phyloP scores from a whole-genome alignment of 2,888 invertebrate genomes.

The Zygogramma bicolorata region DNA sequence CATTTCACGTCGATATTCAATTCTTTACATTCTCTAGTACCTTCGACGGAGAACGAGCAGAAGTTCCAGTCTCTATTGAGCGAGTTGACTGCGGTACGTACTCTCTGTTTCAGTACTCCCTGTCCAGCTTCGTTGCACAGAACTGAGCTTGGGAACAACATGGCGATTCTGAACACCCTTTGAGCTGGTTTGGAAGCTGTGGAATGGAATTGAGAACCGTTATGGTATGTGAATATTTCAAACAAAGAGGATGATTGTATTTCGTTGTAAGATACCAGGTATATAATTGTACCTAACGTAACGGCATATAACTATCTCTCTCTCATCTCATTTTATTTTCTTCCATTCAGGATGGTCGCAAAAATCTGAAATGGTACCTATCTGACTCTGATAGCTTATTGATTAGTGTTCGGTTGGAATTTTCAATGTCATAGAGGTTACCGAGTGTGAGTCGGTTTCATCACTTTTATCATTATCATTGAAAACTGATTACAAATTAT shows the following conservation, averaged over 20 bases:
- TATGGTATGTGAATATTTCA: neutral
- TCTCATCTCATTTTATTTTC: no score
- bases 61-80: constrained; percentile 97
- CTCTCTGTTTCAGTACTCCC: constrained; percentile 89
- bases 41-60: constrained; percentile 91
- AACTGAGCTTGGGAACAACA: constrained; percentile 97
- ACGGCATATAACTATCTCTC: no score
- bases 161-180: constrained; percentile 91
- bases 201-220: neutral
- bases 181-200: constrained; percentile 90
- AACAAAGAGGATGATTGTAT: neutral
- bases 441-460: no score
- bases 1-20: constrained; percentile 92
- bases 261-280: no score
- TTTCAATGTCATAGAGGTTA: no score
- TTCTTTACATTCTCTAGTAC: constrained; percentile 90
- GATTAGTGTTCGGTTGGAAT: no score
- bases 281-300: no score
- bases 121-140: constrained; percentile 96
- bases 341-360: no score
- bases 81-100: constrained; percentile 88
- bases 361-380: no score
- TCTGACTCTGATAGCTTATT: no score
- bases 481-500: no score
- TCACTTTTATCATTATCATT: no score